phyloP scores from a whole-genome alignment of 2,113 vertebrate species.

The Gavia stellata region DNA sequence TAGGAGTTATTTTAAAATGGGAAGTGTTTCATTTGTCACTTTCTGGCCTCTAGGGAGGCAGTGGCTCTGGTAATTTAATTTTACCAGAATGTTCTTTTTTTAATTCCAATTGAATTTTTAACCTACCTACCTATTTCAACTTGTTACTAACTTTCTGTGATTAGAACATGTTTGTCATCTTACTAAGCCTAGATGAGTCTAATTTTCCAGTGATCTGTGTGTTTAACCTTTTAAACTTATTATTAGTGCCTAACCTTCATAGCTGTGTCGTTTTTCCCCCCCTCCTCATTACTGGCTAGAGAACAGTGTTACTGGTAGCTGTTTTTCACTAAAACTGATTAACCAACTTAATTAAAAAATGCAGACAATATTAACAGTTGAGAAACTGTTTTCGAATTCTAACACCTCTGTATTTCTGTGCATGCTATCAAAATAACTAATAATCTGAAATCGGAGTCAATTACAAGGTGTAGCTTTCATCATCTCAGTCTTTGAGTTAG shows the following conservation, averaged over 20 bases:
- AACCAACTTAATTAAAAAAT: background rate
- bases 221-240: background rate
- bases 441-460: background rate
- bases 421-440: background rate
- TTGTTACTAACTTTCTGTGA: background rate
- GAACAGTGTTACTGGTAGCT: background rate
- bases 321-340: background rate
- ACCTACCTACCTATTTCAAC: background rate
- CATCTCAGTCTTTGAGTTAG: background rate
- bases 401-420: background rate
- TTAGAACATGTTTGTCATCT: background rate
- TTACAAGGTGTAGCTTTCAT: background rate
- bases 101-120: background rate
- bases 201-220: background rate
- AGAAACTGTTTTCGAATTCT: background rate
- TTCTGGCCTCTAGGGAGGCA: background rate
- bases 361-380: background rate
- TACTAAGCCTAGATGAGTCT: background rate
- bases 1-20: background rate
- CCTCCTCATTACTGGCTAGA: background rate
- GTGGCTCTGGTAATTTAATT: background rate
- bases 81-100: background rate
- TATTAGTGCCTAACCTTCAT: background rate
- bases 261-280: rapidly evolving
- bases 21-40: background rate